phyloP scores from a whole-genome alignment of 2,888 invertebrate genomes.

The Cantharis rufa region DNA sequence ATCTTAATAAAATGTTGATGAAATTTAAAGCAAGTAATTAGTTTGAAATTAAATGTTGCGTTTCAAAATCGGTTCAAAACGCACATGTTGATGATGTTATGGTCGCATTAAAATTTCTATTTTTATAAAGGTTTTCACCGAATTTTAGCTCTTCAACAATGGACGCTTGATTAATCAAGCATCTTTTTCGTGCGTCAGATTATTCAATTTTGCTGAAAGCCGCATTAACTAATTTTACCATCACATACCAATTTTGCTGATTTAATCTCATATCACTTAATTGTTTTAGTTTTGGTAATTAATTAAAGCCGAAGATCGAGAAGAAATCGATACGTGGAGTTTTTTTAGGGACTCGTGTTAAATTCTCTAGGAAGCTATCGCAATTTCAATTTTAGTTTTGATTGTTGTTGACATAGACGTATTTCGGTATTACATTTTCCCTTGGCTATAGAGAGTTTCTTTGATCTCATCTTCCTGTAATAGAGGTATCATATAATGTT shows the following conservation, averaged over 20 bases:
- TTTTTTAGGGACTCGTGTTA: slow-evolving; percentile 11
- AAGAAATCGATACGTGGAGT: not conserved
- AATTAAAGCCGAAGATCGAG: slow-evolving; percentile 12
- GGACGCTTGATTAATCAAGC: not conserved
- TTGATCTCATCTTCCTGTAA: slow-evolving; percentile 37
- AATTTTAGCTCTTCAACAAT: not conserved
- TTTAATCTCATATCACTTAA: not conserved
- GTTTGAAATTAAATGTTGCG: not conserved
- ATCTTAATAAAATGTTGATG: not conserved
- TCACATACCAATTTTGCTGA: not conserved
- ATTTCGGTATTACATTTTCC: slow-evolving; percentile 48
- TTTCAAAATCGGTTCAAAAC: not conserved
- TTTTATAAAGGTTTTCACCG: not conserved
- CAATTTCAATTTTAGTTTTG: slow-evolving; percentile 51
- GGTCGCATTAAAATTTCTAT: not conserved
- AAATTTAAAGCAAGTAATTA: not conserved
- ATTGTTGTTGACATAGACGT: slow-evolving; percentile 53
- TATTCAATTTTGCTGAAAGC: slow-evolving; percentile 1
- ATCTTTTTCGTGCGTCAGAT: not conserved
- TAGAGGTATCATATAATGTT: slow-evolving; percentile 14
- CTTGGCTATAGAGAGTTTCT: slow-evolving; percentile 39
- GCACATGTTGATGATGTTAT: not conserved
- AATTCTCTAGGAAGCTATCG: slow-evolving; percentile 40
- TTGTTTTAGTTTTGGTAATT: not conserved
- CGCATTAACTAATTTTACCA: not conserved